These are phyloP conservation scores for Enteromius afrohamiltoni DNA, from an alignment of 2,797 vertebrate species.

Conservation along the genomic window DNA sequence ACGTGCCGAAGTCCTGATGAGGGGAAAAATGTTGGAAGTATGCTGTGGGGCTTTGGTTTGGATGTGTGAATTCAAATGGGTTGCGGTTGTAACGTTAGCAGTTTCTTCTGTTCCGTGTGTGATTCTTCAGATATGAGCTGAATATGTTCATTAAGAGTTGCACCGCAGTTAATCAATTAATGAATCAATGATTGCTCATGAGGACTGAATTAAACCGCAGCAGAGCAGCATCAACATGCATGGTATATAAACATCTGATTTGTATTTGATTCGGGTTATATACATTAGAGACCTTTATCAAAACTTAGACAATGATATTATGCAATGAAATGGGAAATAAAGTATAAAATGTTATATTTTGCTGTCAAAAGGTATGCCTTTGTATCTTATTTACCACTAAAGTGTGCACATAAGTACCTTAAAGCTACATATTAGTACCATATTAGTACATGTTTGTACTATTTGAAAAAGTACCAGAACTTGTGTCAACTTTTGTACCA, in stretches of 20 bases:
- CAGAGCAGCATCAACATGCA: conserved; percentile 58
- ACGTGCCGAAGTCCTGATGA: conserved; percentile 32
- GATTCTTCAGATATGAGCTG: conserved; percentile 8
- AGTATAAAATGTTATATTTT: neutral
- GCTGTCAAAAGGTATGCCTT: neutral
- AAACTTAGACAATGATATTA: neutral
- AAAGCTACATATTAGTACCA: neutral
- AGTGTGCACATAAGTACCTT: neutral
- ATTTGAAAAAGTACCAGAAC: no score
- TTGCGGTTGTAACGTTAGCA: conserved; percentile 55
- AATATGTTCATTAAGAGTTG: neutral
- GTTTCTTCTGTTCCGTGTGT: conserved; percentile 43
- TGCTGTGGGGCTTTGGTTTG: conserved; percentile 59
- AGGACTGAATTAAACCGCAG: conserved; percentile 48
- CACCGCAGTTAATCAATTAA: neutral
- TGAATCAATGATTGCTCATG: conserved; percentile 1
- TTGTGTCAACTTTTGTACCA: neutral
- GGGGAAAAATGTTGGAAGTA: conserved; percentile 60
- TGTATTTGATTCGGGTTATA: neutral
- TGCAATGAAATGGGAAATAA: neutral
- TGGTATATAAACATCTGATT: conserved; percentile 39
- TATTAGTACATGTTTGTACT: neutral
- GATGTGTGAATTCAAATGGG: conserved; percentile 64
- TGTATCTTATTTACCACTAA: neutral
- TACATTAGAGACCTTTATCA: neutral